A percentile compares a stretch with the other conserved stretches of the same genome.
These are phyloP conservation scores for Palythoa grandiflora DNA, from an alignment of 92 coral and sea anemone genomes.

Conservation along the genomic window DNA sequence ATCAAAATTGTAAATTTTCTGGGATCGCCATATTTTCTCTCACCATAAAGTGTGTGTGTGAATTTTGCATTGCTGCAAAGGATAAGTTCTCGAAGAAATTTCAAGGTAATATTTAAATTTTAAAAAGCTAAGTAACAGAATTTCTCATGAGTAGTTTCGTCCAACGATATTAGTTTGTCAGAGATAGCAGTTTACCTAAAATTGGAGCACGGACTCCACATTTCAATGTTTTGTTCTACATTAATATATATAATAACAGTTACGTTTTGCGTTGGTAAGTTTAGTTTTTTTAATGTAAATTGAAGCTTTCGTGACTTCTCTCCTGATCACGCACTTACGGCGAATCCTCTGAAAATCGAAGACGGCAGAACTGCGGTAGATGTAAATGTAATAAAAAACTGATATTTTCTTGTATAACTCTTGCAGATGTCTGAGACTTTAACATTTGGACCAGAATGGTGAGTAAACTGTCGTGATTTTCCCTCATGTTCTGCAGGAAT, in stretches of 20 bases:
- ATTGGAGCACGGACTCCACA: not conserved
- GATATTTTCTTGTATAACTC: constrained; percentile 23
- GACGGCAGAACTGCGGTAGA: not conserved
- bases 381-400: constrained; percentile 6
- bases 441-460: constrained; percentile 99
- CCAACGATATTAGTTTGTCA: not conserved
- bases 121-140: not conserved
- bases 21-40: constrained; percentile 92
- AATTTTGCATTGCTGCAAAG: constrained; percentile 61
- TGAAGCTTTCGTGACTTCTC: not conserved
- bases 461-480: constrained; percentile 51
- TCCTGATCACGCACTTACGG: not conserved
- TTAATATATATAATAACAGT: not conserved
- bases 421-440: constrained; percentile 97
- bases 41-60: constrained; percentile 62
- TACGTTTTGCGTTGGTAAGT: constrained; percentile 1
- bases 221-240: constrained; percentile 9
- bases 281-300: constrained; percentile 16
- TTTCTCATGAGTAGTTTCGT: not conserved
- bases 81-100: constrained; percentile 15
- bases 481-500: not conserved
- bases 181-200: not conserved
- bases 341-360: not conserved
- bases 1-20: constrained; percentile 77
- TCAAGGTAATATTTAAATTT: constrained; percentile 26